Percentiles rank a stretch among this genome's conserved stretches.
Evolutionary conservation across 2,888 invertebrate genomes (phyloP).

Genomic region (Artemia sinica): DNA sequence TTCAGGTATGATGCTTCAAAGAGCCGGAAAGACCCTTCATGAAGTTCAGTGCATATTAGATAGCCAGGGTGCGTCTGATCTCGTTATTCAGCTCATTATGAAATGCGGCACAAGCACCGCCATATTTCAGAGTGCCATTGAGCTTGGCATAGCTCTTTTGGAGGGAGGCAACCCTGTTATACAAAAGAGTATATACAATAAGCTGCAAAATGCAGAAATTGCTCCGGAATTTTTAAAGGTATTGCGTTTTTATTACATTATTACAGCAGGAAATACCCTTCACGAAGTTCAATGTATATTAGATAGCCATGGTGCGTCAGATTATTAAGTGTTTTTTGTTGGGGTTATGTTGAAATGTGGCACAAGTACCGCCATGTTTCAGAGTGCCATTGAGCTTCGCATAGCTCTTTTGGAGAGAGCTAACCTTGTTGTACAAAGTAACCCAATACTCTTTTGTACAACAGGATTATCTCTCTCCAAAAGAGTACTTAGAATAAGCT

Average conservation of each 20-base stretch:
- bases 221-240: slow-evolving; percentile 75
- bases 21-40: slow-evolving; percentile 71
- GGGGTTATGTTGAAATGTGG: slow-evolving; percentile 88
- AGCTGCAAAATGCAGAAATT: slow-evolving; percentile 66
- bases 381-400: no score
- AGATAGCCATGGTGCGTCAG: slow-evolving; percentile 87
- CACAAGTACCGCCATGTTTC: slow-evolving; percentile 67
- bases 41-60: slow-evolving; percentile 89
- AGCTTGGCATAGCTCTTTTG: no score
- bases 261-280: slow-evolving; percentile 70
- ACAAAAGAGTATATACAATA: slow-evolving; percentile 75
- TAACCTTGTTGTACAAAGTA: slow-evolving; percentile 83
- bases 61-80: slow-evolving; percentile 84
- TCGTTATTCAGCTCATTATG: slow-evolving; percentile 90
- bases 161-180: slow-evolving; percentile 91
- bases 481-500: slow-evolving; percentile 74
- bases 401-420: slow-evolving; percentile 82
- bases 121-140: slow-evolving; percentile 83
- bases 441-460: no score
- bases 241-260: no score
- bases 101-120: slow-evolving; percentile 73
- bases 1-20: no score
- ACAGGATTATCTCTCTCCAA: no score
- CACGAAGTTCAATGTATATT: slow-evolving; percentile 87
- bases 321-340: slow-evolving; percentile 86